A percentile compares a stretch with the other conserved stretches of the same genome.
phyloP scores from a whole-genome alignment of 2,113 vertebrate species.

The Dicerorhinus sumatrensis region DNA sequence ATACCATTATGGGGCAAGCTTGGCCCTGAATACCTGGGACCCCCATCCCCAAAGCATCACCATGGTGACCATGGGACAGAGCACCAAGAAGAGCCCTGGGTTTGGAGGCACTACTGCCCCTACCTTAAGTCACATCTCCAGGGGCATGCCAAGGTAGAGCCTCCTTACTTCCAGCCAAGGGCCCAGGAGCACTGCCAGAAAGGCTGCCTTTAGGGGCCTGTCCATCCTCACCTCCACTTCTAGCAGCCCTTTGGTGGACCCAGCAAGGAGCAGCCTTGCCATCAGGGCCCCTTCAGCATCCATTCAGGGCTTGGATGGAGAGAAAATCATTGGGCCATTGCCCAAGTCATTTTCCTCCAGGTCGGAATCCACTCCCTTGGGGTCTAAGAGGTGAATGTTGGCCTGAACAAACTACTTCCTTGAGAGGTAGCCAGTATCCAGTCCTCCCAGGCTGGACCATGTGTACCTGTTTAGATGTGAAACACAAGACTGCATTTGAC shows the following conservation, averaged over 20 bases:
- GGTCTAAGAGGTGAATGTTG: neutral
- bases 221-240: rapidly evolving
- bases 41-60: slow-evolving; percentile 79
- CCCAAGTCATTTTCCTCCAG: neutral
- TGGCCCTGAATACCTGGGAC: neutral
- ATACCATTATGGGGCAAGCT: slow-evolving; percentile 82
- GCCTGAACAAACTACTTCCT: neutral
- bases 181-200: neutral
- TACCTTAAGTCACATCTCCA: slow-evolving; percentile 85
- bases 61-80: slow-evolving; percentile 71
- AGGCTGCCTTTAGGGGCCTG: neutral
- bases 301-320: slow-evolving; percentile 86
- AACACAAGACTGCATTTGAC: neutral
- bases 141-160: neutral
- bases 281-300: slow-evolving; percentile 88
- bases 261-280: slow-evolving; percentile 69
- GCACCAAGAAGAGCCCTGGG: slow-evolving; percentile 83
- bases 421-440: neutral
- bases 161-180: neutral
- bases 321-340: slow-evolving; percentile 76
- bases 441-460: neutral
- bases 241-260: slow-evolving; percentile 40
- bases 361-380: rapidly evolving
- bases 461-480: neutral
- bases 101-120: slow-evolving; percentile 88